Base-by-base conservation (phyloP, 2,113 vertebrate genomes). In the Dermatemys mawii region DNA sequence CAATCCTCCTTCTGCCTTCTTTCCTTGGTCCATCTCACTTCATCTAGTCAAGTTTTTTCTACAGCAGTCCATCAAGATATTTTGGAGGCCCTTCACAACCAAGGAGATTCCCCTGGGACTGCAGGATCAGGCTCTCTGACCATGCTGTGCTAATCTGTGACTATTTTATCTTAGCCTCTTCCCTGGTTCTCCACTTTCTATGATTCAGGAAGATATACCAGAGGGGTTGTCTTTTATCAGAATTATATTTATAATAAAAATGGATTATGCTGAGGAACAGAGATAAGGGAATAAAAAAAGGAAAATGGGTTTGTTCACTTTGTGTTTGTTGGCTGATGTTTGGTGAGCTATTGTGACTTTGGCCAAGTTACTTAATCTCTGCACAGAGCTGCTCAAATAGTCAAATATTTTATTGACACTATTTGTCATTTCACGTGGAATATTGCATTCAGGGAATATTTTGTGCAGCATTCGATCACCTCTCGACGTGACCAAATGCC, bases 11-110 rank as follows among this genome's bases (percentile, higher is more conserved):
- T 70, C 63, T n/a, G 17, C n/a, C 10, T 73, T 41, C 10, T 41
- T 92, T 48, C 41, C 32, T 51, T 3, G 0, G 0, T 0, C 10
- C 6, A 55, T 81, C 11, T 16, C 11, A 44, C 88, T 80, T 87
- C 41, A 75, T 78, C 75, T 81, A 90, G 57, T 29, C 55, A 6
- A 49, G 67, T 79, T 73, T 75, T 93, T 81, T 76, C 63, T 57
- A 35, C 49, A n/a, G 19, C 9, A 9, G 79, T 50, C n/a, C n/a
- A 38, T 19, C 8, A 38, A 22, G 17, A 19, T 38, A 38, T 13
- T 70, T 22, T 70, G 19, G n/a, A 70, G 22, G 35, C 17, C 19
- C 17, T 38, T 38, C 63, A 70, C 63, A 38, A 22, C 8, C 19
- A n/a, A 4, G 8, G n/a, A 63, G 29, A 6, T 14, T 63, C 11